Evolutionary conservation across 35 echinoderm and acorn worm species (phyloP), one percentile per base, ranked within the genome.

Genomic region (Eucidaris tribuloides): DNA sequence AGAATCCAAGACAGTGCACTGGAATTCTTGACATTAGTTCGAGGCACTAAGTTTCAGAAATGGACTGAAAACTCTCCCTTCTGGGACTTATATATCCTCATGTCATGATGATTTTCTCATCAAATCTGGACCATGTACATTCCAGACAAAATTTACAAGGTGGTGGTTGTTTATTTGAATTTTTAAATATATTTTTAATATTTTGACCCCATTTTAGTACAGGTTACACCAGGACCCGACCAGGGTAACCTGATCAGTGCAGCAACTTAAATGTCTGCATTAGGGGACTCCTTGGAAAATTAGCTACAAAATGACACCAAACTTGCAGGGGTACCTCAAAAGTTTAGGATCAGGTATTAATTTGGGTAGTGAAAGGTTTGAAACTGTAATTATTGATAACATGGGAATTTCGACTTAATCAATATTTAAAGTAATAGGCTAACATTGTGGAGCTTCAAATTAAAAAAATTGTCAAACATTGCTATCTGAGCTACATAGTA

Each of bases 51-150:
- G 6, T 63, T 63, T 63, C 60, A 63, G 60, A 63, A 63, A 63
- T 63, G 60, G 60, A 63, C 60, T 9, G 60, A 63, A 9, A 63
- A 63, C 32, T 63, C 60, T 63, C 60, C 22, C 60, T 63, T 63
- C 60, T 63, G 60, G 22, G 5, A 63, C 60, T 63, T 63, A 20
- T n/a, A n/a, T 23, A 63, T 25, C 60, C 60, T 63, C 60, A 63
- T 63, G 60, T 63, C n/a, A n/a, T 63, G 60, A 63, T 63, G 60
- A 30, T 63, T 63, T 63, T 63, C 60, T 63, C 60, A 63, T 63
- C 60, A 63, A 63, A 63, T 63, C 60, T 63, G 22, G 60, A 23
- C 60, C 60, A 25, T 63, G 60, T 63, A 63, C 60, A 23, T 63
- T 63, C 60, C 60, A 63, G 60, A 63, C 60, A 63, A 63, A 6